Conservation (phyloP, 2,888 invertebrate genomes). For the Timema podura region DNA sequence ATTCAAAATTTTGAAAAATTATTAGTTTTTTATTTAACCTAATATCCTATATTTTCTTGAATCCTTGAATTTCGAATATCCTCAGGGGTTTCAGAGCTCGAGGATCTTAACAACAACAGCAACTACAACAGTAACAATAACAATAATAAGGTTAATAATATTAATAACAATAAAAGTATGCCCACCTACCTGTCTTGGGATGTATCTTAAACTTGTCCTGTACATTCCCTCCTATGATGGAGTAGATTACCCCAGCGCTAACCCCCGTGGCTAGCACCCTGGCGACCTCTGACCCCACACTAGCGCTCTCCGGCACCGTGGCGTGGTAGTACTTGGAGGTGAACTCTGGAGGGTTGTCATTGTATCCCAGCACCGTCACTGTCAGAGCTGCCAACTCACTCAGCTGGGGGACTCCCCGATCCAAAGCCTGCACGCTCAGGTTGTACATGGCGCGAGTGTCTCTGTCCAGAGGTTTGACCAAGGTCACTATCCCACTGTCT, state of each 20-base stretch:
- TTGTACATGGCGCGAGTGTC: slow-evolving; percentile 48
- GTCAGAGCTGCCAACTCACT: slow-evolving; percentile 39
- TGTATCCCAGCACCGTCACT: slow-evolving; percentile 45
- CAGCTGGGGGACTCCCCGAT: slow-evolving; percentile 44
- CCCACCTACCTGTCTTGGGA: slow-evolving; percentile 40
- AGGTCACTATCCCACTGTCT: slow-evolving; percentile 46
- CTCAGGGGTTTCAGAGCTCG: no score
- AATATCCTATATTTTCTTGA: no score
- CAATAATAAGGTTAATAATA: neutral
- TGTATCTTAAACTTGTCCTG: slow-evolving; percentile 44
- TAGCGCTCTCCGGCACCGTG: slow-evolving; percentile 43
- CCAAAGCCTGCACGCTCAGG: slow-evolving; percentile 49
- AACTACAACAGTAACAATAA: no score
- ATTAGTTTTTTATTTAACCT: no score
- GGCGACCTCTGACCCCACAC: slow-evolving; percentile 46
- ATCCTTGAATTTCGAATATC: no score
- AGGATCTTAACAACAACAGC: no score
- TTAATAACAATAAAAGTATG: neutral
- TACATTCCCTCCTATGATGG: slow-evolving; percentile 44
- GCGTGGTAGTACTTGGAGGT: slow-evolving; percentile 45
- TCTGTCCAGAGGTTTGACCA: slow-evolving; percentile 48
- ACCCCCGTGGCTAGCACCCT: slow-evolving; percentile 49
- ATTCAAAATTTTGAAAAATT: no score
- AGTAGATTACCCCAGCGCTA: slow-evolving; percentile 49
- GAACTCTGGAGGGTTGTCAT: slow-evolving; percentile 53